A percentile compares a stretch with the other conserved stretches of the same genome.
phyloP scores from a whole-genome alignment of 2,113 vertebrate genomes.

The Rousettus leschenaultii region DNA sequence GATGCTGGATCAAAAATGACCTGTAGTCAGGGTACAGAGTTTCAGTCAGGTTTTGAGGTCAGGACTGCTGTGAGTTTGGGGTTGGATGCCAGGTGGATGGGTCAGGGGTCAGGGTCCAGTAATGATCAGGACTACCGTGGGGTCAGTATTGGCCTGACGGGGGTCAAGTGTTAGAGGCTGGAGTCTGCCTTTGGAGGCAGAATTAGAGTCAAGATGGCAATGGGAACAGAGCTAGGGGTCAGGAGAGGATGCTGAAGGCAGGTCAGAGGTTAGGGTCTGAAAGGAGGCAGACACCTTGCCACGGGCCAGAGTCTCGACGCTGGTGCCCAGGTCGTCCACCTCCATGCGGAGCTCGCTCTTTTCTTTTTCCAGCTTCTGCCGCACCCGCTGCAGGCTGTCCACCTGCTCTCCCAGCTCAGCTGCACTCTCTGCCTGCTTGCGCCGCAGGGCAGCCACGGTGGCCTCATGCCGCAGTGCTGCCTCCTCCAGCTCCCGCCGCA shows the following conservation, averaged over 20 bases:
- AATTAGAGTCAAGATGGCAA: too few relatives aligned
- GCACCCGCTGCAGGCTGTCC: constrained; percentile 91
- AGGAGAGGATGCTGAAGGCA: neutral
- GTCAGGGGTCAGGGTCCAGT: neutral
- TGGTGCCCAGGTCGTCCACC: constrained; percentile 89
- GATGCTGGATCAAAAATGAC: neutral
- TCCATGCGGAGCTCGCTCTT: constrained; percentile 94
- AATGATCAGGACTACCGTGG: too few relatives aligned
- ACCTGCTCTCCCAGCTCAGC: constrained; percentile 93
- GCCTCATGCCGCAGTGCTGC: constrained; percentile 90
- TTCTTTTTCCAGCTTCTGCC: constrained; percentile 96
- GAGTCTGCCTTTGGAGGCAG: neutral
- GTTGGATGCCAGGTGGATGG: neutral
- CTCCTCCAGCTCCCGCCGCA: constrained; percentile 93
- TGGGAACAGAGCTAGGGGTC: neutral
- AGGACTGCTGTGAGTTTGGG: neutral
- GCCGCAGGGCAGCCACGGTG: constrained; percentile 83
- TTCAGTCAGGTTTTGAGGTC: neutral
- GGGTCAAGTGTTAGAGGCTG: too few relatives aligned
- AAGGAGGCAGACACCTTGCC: constrained; percentile 84
- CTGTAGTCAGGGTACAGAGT: neutral
- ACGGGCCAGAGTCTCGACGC: constrained; percentile 90
- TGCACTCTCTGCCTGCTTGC: constrained; percentile 89
- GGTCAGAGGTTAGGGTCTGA: neutral
- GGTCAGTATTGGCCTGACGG: neutral